Evolutionary conservation across 2,797 vertebrate species (phyloP), one percentile per base, ranked within the genome.

Genomic region (Triplophysa yarkandensis): DNA sequence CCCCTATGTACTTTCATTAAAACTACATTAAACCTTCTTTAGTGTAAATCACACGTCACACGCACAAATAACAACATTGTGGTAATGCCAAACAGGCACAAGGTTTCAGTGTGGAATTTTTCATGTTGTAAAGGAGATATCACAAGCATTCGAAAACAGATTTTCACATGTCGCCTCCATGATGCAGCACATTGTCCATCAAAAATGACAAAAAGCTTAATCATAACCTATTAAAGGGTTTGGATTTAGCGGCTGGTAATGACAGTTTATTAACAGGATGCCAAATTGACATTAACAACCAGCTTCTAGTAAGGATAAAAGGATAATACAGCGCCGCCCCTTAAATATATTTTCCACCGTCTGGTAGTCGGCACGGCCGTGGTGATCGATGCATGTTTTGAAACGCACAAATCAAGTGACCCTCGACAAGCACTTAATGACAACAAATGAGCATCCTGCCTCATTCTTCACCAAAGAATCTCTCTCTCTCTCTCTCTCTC

Each of bases 391-490:
- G 60, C 50, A 10, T 44, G 63, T 68, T 70, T 67, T 65, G 60
- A 61, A 65, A 63, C 11, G 48, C 60, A 62, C 55, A 68, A 60
- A 75, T 76, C 58, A 76, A 70, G 46, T 55, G 50, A 50, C 79
- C 63, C 77, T 69, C 54, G 43, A 69, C 67, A 71, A 68, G 62
- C 27, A 34, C 77, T 71, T 66, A 75, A 80, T 70, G 74, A 76
- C 74, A 72, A 80, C 76, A 76, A 80, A 80, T 60, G 80, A 71
- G 74, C 66, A 52, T 16, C 58, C 13, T 13, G 25, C n/a, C 46
- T 76, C 71, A n/a, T 79, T 71, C 75, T 58, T 68, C 63, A 60
- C 44, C 36, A n/a, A n/a, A n/a, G n/a, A n/a, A 16, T 48, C 25
- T 36, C 57, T 52, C 21, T 5, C 21, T 79, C 50, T 46, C 70